Evolutionary conservation across 2,888 invertebrate genomes (phyloP), one percentile per base, ranked within the genome.

Genomic region (Clistopyga incitator): DNA sequence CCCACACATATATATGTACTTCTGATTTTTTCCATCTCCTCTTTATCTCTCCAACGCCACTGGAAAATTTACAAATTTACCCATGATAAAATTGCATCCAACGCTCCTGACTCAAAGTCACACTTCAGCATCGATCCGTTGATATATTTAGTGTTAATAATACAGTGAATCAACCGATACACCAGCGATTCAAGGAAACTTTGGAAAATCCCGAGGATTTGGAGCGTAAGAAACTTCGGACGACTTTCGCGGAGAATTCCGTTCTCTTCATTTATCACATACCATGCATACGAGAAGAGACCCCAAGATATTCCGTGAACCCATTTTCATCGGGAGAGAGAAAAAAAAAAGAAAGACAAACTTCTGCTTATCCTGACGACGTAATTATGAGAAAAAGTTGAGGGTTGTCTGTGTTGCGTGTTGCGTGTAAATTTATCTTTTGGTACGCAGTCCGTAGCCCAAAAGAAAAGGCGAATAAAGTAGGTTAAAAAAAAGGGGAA

Each of bases 361-460:
- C 18, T 6, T 64, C 20, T 20, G 13, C 18, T 42, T 38, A 2
- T 20, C 64, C 20, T 38, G 64, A 8, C 64, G 64, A 20, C 42
- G 38, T 42, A 38, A 38, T 42, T 38, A 64, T 20, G 38, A 56
- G 25, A 52, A 11, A 54, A n/a, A 47, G 45, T 42, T 70, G 50
- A 72, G 61, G 54, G 50, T 18, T 77, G 38, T 72, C 61, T 18
- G 59, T 54, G n/a, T n/a, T n/a, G 64, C 61, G 59, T 72, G 80
- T 52, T 78, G 68, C 50, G 13, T 64, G 78, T 56, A 65, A 47
- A 81, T 81, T 76, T 84, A 84, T 84, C 81, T 78, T 81, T 47
- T 71, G 45, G 65, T 70, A 75, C 50, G 59, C 65, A 71, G 71
- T 78, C 74, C 84, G 78, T 81, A 74, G 71, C 50, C 65, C 52